A percentile compares a stretch with the other conserved stretches of the same genome.
phyloP scores from a whole-genome alignment of 1,140 invertebrate species.

The Catajapyx aquilonaris region DNA sequence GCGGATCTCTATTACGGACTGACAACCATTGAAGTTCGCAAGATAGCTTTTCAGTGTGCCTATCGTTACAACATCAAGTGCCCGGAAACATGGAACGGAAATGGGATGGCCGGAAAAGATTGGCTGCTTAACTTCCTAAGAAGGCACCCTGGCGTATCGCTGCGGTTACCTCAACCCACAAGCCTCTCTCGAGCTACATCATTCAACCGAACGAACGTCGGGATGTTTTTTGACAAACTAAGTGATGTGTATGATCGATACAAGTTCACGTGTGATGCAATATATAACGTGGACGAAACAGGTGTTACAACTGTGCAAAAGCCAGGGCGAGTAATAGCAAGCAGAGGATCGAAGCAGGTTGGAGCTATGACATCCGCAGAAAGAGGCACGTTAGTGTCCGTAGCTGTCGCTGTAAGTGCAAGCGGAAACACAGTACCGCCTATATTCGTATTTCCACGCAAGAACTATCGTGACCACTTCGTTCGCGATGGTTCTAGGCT shows the following conservation, averaged over 20 bases:
- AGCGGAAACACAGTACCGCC: constrained; percentile 15
- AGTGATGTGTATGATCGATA: constrained; percentile 10
- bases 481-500: constrained; percentile 5
- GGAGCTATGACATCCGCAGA: constrained; percentile 22
- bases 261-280: constrained; percentile 12
- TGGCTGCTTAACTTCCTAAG: constrained; percentile 11
- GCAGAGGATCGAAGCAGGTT: constrained; percentile 20
- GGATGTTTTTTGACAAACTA: constrained; percentile 9
- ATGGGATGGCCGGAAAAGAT: constrained; percentile 9
- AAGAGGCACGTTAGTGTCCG: constrained; percentile 17
- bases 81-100: constrained; percentile 3
- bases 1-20: constrained; percentile 1
- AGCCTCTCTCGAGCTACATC: constrained; percentile 8
- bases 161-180: constrained; percentile 11
- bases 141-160: constrained; percentile 9
- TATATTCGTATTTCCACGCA: constrained; percentile 11
- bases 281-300: constrained; percentile 28
- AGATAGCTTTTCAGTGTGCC: constrained; percentile 6
- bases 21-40: not conserved
- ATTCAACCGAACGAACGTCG: constrained; percentile 9
- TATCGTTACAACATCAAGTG: not conserved
- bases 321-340: constrained; percentile 20
- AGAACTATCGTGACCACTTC: constrained; percentile 4
- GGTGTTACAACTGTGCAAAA: constrained; percentile 24
- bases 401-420: constrained; percentile 11